Conservation (phyloP, 2,113 vertebrate species). For the Cairina moschata region DNA sequence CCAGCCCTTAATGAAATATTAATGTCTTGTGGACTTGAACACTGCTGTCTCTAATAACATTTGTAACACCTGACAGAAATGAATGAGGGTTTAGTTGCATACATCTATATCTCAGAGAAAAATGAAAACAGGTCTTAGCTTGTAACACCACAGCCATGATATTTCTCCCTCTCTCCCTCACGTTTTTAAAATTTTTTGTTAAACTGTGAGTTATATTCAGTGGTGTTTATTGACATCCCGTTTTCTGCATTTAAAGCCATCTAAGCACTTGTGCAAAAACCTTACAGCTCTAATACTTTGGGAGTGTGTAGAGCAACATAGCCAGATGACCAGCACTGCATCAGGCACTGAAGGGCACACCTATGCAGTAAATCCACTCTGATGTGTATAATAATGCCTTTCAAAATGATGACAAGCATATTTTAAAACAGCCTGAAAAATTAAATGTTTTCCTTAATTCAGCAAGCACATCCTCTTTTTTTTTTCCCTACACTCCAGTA, state of each 20-base stretch:
- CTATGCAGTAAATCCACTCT: background rate
- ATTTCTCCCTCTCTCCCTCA: background rate
- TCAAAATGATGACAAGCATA: background rate
- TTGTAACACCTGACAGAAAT: background rate
- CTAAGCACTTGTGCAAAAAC: background rate
- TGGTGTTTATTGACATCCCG: background rate
- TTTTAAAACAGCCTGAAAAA: background rate
- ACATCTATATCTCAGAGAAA: background rate
- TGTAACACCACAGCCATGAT: background rate
- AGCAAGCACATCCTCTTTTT: background rate
- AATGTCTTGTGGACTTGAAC: background rate
- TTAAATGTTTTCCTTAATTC: background rate
- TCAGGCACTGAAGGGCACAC: background rate
- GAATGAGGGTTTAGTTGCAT: background rate
- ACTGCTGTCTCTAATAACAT: background rate
- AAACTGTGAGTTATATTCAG: background rate
- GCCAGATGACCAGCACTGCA: too few species aligned
- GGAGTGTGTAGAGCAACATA: background rate
- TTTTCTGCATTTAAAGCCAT: background rate
- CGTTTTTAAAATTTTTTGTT: background rate
- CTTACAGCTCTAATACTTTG: background rate
- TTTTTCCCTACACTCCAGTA: background rate
- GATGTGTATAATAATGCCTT: background rate
- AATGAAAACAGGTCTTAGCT: background rate
- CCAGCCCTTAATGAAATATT: background rate